Percentiles rank a stretch among this genome's conserved stretches.
These are phyloP conservation scores for Electrophaes corylata DNA, from an alignment of 2,888 invertebrate species.

Conservation along the genomic window DNA sequence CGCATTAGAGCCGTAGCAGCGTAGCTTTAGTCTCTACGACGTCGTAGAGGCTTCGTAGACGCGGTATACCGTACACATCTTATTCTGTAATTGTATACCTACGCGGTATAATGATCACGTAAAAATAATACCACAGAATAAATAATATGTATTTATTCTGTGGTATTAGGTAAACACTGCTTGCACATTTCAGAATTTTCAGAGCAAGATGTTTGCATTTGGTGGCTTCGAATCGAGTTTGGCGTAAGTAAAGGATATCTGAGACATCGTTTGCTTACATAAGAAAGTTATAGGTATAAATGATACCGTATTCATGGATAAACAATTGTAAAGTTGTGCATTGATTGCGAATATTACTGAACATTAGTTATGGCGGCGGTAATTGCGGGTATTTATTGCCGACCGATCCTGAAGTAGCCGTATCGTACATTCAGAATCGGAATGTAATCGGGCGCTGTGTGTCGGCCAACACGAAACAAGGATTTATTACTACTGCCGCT, in stretches of 20 bases:
- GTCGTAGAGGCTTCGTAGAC: constrained; percentile 7
- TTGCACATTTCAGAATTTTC: not conserved
- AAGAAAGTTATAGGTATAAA: not conserved
- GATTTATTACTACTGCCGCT: constrained; percentile 55
- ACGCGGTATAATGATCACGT: not conserved
- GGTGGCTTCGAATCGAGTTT: no score
- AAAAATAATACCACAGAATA: no score
- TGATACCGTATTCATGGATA: not conserved
- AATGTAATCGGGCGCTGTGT: constrained; percentile 55
- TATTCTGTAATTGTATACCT: no score
- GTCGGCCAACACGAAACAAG: constrained; percentile 49
- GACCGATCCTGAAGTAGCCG: constrained; percentile 39
- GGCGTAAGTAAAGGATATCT: no score
- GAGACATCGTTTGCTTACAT: not conserved
- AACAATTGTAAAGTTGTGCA: constrained; percentile 18
- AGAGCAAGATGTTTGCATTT: not conserved
- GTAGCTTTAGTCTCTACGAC: constrained; percentile 7
- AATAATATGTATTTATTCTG: no score
- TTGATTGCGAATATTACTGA: constrained; percentile 32
- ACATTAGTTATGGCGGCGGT: constrained; percentile 44
- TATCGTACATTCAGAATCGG: constrained; percentile 48
- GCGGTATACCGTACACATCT: no score
- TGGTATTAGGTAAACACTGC: not conserved
- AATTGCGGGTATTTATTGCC: constrained; percentile 53
- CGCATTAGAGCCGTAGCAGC: not conserved